Evolutionary conservation across 2,113 vertebrate genomes (phyloP).

Genomic region (Peromyscus californicus): DNA sequence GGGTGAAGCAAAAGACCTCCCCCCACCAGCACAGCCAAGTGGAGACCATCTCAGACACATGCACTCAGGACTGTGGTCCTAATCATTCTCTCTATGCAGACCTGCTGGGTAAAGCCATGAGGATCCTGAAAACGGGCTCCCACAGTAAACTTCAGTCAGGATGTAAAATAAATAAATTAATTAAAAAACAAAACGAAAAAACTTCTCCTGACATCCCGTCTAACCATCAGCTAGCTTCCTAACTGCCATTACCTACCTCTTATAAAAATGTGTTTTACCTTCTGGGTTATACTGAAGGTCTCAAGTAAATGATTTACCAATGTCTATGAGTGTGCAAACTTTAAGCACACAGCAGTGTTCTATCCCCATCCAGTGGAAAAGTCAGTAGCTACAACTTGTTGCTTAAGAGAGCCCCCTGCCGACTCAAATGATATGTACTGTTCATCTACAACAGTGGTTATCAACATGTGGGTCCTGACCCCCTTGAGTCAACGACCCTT

Average conservation of each 20-base stretch:
- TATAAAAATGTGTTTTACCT: slow-evolving; percentile 1
- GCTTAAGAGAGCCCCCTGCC: slow-evolving; percentile 76
- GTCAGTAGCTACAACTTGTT: not conserved
- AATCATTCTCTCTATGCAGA: too few species aligned
- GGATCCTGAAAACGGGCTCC: too few species aligned
- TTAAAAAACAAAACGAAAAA: not conserved
- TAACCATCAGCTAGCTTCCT: not conserved
- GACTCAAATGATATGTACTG: not conserved
- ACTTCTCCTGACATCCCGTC: not conserved
- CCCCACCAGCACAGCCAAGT: too few species aligned
- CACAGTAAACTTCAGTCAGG: too few species aligned
- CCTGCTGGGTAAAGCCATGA: too few species aligned
- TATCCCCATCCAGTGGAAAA: not conserved
- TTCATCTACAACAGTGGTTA: not conserved
- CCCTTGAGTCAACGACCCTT: not conserved
- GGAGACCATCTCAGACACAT: too few species aligned
- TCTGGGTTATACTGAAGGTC: not conserved
- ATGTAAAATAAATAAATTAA: not conserved
- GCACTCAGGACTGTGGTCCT: too few species aligned
- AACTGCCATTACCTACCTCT: not conserved
- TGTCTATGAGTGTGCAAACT: not conserved
- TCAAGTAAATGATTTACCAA: not conserved
- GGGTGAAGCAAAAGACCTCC: too few species aligned
- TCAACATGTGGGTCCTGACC: not conserved
- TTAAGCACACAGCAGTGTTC: not conserved